Conservation (phyloP, 1,140 invertebrate genomes). For the Rhopalosiphum maidis region DNA sequence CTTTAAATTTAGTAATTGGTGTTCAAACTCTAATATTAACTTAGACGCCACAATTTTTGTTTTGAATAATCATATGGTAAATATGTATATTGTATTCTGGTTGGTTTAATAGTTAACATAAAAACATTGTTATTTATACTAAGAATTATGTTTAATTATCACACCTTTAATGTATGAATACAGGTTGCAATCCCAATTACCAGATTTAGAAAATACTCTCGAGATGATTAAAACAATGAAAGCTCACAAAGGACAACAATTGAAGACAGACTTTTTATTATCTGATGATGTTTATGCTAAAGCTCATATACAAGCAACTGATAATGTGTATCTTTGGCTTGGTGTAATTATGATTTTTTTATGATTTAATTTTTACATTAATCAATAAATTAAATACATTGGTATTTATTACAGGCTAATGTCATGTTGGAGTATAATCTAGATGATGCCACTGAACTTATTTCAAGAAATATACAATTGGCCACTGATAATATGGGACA, state of each 20-base stretch:
- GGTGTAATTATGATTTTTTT: conserved; percentile 69
- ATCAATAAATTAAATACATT: background rate
- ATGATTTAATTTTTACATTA: background rate
- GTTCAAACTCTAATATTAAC: background rate
- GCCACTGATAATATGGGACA: conserved; percentile 75
- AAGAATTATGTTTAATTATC: conserved; percentile 36
- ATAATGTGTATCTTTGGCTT: conserved; percentile 96
- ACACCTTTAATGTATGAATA: conserved; percentile 59
- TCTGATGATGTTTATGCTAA: conserved; percentile 96
- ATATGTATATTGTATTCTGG: background rate
- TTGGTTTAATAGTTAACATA: background rate
- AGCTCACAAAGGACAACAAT: conserved; percentile 76
- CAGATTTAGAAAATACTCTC: conserved; percentile 89
- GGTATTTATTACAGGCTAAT: conserved; percentile 73
- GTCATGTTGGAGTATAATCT: conserved; percentile 98
- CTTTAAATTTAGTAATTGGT: background rate
- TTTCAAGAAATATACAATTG: conserved; percentile 87
- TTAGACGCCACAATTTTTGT: background rate
- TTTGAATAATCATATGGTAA: background rate
- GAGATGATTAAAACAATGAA: conserved; percentile 92
- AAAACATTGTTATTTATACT: background rate
- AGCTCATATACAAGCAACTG: conserved; percentile 84
- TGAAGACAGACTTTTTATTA: conserved; percentile 90
- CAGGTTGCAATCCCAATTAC: conserved; percentile 85
- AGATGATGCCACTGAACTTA: conserved; percentile 86